Base-by-base conservation (phyloP, 1,140 invertebrate genomes). In the Drosophila melanogaster region DNA sequence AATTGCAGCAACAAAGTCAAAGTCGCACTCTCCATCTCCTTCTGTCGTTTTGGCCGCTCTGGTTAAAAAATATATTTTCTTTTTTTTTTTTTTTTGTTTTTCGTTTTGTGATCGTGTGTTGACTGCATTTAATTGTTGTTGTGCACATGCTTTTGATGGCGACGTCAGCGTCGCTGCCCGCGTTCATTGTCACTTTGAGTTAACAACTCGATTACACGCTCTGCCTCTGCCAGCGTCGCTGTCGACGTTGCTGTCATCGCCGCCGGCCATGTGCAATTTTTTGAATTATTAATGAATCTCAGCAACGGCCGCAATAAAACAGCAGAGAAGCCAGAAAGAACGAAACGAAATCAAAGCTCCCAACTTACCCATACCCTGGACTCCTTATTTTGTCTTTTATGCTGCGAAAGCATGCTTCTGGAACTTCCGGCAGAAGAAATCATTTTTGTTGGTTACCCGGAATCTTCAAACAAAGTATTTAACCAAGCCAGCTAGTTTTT, bases 281-380 rank as follows among this genome's bases (percentile, higher is more conserved):
- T 86, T 89, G 62, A 87, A 87, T 86, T 87, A 87, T 87, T 86
- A 85, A 85, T 85, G 81, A 85, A 85, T 86, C 81, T 86, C 77
- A 78, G 81, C 77, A 56, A 22, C 59, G 77, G 49, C 38, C 55
- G 55, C 56, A 61, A 71, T 49, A 70, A 71, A 65, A 64, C 46
- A 46, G 57, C 38, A 57, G 50, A 46, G n/a, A 40, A 62, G 57
- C 54, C 55, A 79, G 38, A 6, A 38, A 40, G 44, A 55, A 47
- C 41, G 17, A 4, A 47, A 43, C 69, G 54, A 53, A 46, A 33
- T 22, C 15, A 10, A 3, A 11, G 24, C 14, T 19, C 0, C 15
- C 22, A 59, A 35, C 62, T 17, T n/a, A 22, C 10, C 5, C 30
- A 64, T 64, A 62, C 41, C 43, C 38, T 35, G 11, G 12, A 33